Conservation (phyloP, 1,140 invertebrate genomes). For the Drosophila sproati region DNA sequence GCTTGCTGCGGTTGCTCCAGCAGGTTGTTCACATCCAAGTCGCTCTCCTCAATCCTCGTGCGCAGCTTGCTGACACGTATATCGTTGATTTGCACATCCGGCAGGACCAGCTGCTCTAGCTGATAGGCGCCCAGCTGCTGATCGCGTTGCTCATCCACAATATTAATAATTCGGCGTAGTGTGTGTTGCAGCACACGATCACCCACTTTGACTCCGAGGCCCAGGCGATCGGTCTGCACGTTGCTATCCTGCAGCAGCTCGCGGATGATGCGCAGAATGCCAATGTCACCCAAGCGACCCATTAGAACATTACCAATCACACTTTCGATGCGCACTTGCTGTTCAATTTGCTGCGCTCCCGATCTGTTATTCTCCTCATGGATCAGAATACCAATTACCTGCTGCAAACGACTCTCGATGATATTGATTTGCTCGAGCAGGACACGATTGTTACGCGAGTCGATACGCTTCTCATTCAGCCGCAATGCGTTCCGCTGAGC, state of each 20-base stretch:
- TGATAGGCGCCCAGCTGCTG: conserved; percentile 86
- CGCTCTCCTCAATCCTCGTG: conserved; percentile 64
- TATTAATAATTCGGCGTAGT: conserved; percentile 86
- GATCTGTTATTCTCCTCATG: conserved; percentile 25
- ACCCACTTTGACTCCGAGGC: conserved; percentile 80
- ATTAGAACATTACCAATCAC: conserved; percentile 53
- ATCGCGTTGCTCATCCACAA: conserved; percentile 85
- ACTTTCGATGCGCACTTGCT: conserved; percentile 45
- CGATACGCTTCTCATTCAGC: conserved; percentile 53
- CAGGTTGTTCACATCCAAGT: conserved; percentile 66
- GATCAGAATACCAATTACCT: conserved; percentile 24
- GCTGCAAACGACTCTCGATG: conserved; percentile 28
- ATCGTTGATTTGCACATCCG: conserved; percentile 86
- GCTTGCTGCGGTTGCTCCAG: conserved; percentile 77
- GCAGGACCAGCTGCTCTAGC: conserved; percentile 85
- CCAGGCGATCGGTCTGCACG: conserved; percentile 43
- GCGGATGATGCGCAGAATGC: conserved; percentile 54
- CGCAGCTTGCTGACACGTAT: conserved; percentile 86
- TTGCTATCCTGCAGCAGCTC: conserved; percentile 43
- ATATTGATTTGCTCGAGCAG: conserved; percentile 45
- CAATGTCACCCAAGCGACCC: conserved; percentile 55
- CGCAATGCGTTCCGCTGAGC: conserved; percentile 48
- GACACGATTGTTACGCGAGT: conserved; percentile 45
- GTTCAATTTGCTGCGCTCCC: conserved; percentile 9
- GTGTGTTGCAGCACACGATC: conserved; percentile 88